Percentiles rank a stretch among this genome's conserved stretches.
phyloP scores from a whole-genome alignment of 2,797 vertebrate species.

The Leuciscus waleckii region DNA sequence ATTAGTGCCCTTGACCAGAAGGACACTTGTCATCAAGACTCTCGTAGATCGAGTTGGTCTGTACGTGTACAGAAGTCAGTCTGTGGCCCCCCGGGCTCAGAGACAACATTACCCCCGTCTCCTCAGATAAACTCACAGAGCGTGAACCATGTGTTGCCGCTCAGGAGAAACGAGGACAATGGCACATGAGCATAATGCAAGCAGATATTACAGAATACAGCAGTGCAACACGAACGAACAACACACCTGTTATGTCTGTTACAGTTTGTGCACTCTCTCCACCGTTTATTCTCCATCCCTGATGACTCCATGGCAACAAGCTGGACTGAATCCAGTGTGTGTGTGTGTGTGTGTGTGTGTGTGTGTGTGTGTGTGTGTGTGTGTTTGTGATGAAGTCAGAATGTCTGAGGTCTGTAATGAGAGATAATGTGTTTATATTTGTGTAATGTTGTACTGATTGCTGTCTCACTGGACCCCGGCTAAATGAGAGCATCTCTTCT shows the following conservation, averaged over 20 bases:
- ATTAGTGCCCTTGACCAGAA: constrained; percentile 53
- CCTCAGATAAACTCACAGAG: constrained; percentile 51
- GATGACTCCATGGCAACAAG: constrained; percentile 77
- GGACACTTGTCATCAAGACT: constrained; percentile 56
- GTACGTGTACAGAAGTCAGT: constrained; percentile 58
- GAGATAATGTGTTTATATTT: constrained; percentile 82
- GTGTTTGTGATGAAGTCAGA: constrained; percentile 73
- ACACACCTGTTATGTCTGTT: constrained; percentile 42
- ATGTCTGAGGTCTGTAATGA: constrained; percentile 77
- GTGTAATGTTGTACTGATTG: constrained; percentile 76
- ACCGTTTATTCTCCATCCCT: constrained; percentile 55
- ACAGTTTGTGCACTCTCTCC: constrained; percentile 54
- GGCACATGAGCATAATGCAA: constrained; percentile 39
- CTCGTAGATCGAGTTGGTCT: constrained; percentile 61
- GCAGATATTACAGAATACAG: constrained; percentile 35
- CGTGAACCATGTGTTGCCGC: constrained; percentile 52
- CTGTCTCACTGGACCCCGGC: constrained; percentile 69
- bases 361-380: constrained; percentile 62
- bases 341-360: constrained; percentile 65
- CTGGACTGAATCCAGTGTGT: constrained; percentile 72
- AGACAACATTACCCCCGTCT: constrained; percentile 55
- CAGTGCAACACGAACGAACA: constrained; percentile 20
- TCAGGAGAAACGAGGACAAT: constrained; percentile 47
- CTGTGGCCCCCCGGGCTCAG: constrained; percentile 41
- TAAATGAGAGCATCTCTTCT: constrained; percentile 58